Evolutionary conservation across 2,888 invertebrate species (phyloP), one percentile per base, ranked within the genome.

Genomic region (Phlogophora meticulosa): DNA sequence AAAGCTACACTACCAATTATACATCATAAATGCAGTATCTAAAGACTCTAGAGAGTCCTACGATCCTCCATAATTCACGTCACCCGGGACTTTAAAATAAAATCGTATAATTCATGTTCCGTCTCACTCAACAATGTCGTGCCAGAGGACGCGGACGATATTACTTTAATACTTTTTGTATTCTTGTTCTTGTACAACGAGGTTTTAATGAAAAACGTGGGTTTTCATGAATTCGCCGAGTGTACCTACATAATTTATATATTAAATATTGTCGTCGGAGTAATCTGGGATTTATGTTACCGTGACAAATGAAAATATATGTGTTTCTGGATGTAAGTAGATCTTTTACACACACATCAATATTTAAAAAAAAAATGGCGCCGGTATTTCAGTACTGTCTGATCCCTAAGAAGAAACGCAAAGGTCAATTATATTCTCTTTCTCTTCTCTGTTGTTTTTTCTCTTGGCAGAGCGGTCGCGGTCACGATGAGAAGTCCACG

Each of bases 151-250:
- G 13, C 20, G 24, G 53, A 51, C 32, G 38, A 11, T 24, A 55
- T 53, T 45, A 67, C 36, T 56, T 40, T 34, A 51, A 70, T 60
- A 45, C 43, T 62, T 51, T 58, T 58, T 70, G 38, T 53, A 22
- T 32, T 32, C 53, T 32, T 68, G 38, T 68, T 70, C 56, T 70
- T 22, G 28, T 7, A 11, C 7, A 10, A 38, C 1, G 17, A 43
- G 36, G 22, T 51, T 68, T 71, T 46, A 59, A 71, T 58, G 38
- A 71, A 59, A 58, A 70, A 70, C 38, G 36, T 38, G 13, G 22
- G 13, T 10, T 46, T 46, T 28, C 11, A 20, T 51, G 42, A 40
- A 20, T 64, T 24, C 7, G n/a, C 32, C 4, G 13, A 32, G 32
- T 17, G 13, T 48, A 5, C n/a, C 9, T n/a, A n/a, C n/a, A n/a